Percentiles rank a stretch among this genome's conserved stretches.
These are phyloP conservation scores for Drosophila kuntzei DNA, from an alignment of 2,888 invertebrate genomes.

Conservation along the genomic window DNA sequence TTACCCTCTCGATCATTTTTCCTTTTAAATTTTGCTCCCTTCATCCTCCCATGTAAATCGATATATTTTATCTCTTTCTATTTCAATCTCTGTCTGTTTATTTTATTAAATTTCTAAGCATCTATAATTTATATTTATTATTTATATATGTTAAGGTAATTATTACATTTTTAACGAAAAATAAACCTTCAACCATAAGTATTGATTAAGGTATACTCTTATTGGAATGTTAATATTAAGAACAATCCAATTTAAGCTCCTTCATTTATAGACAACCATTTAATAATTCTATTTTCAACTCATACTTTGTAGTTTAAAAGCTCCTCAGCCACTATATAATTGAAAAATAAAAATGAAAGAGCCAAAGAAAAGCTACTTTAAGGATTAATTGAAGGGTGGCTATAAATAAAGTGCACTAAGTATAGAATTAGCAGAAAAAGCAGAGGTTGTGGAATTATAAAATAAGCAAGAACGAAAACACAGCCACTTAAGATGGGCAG, in stretches of 20 bases:
- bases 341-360: background rate
- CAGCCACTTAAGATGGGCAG: constrained; percentile 33
- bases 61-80: no score
- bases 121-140: no score
- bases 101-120: no score
- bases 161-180: no score
- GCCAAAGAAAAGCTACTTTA: background rate
- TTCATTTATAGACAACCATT: no score
- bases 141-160: no score
- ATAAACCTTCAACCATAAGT: no score
- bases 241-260: background rate
- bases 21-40: no score
- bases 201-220: no score
- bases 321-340: background rate
- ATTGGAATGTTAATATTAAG: background rate
- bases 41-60: no score
- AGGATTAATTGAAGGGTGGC: background rate
- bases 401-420: constrained; percentile 16
- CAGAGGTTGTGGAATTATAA: constrained; percentile 14
- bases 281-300: background rate
- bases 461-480: constrained; percentile 8
- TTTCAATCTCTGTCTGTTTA: background rate
- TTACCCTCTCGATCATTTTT: no score
- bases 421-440: constrained; percentile 16
- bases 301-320: background rate